Percentiles rank a stretch among this genome's conserved stretches.
phyloP scores from a whole-genome alignment of 2,797 vertebrate genomes.

The Pipistrellus kuhlii region DNA sequence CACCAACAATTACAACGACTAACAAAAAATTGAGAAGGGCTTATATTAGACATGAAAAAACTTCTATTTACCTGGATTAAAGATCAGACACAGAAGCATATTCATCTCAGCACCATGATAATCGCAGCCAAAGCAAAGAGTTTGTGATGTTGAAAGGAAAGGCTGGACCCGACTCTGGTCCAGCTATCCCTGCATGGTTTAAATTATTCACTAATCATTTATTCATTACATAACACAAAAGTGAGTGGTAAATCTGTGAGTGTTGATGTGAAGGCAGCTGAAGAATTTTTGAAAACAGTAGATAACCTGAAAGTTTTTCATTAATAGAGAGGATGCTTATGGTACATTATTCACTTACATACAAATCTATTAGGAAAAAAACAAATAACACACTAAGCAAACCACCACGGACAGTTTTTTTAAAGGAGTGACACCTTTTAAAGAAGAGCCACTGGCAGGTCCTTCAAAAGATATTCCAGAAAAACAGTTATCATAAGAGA shows the following conservation, averaged over 20 bases:
- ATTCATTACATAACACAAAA: background rate
- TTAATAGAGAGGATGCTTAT: background rate
- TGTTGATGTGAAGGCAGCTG: background rate
- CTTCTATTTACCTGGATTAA: background rate
- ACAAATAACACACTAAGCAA: background rate
- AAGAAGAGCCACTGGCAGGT: background rate
- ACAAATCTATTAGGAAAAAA: background rate
- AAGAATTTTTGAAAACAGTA: background rate
- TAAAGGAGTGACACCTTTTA: background rate
- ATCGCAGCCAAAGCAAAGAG: background rate
- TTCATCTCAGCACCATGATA: background rate
- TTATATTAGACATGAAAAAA: too few species aligned
- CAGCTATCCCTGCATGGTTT: background rate
- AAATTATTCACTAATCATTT: background rate
- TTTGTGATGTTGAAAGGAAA: background rate
- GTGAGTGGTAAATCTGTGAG: background rate
- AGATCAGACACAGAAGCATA: background rate
- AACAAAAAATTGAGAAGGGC: background rate
- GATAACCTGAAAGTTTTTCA: background rate
- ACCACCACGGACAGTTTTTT: background rate
- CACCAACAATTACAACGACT: background rate
- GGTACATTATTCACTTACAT: background rate
- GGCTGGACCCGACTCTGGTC: too few species aligned
- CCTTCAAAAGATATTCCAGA: background rate
- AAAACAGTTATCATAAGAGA: background rate